These are phyloP conservation scores for Scomber scombrus DNA, from an alignment of 2,113 vertebrate genomes.

Conservation along the genomic window DNA sequence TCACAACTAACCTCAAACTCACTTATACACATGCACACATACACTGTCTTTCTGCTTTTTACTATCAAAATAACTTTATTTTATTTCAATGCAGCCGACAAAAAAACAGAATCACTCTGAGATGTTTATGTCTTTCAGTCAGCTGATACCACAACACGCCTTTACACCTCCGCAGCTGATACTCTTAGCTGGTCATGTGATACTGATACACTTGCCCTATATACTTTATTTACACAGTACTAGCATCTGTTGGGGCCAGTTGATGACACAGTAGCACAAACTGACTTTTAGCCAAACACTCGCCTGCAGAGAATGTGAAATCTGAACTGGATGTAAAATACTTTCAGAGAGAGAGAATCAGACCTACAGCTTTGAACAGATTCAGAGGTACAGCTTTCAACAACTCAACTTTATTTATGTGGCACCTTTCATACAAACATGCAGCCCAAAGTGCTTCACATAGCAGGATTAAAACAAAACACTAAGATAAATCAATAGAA, in stretches of 20 bases:
- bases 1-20: conserved; percentile 53
- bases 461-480: too few relatives aligned
- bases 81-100: conserved; percentile 7
- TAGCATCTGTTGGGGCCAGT: not conserved
- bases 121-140: not conserved
- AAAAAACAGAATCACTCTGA: not conserved
- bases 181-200: not conserved
- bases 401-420: too few relatives aligned
- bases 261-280: conserved; percentile 1
- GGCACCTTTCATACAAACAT: too few relatives aligned
- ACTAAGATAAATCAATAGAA: too few relatives aligned
- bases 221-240: not conserved
- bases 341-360: not conserved
- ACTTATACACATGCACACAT: not conserved
- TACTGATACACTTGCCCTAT: conserved; percentile 13
- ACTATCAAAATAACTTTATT: not conserved
- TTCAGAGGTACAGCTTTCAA: too few relatives aligned
- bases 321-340: not conserved
- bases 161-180: conserved; percentile 1
- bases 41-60: not conserved
- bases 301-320: not conserved
- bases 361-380: not conserved
- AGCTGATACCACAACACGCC: conserved; percentile 10
- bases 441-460: too few relatives aligned
- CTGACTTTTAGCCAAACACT: not conserved